A percentile compares a stretch with the other conserved stretches of the same genome.
phyloP scores from a whole-genome alignment of 2,888 invertebrate species.

The Beris morrisii region DNA sequence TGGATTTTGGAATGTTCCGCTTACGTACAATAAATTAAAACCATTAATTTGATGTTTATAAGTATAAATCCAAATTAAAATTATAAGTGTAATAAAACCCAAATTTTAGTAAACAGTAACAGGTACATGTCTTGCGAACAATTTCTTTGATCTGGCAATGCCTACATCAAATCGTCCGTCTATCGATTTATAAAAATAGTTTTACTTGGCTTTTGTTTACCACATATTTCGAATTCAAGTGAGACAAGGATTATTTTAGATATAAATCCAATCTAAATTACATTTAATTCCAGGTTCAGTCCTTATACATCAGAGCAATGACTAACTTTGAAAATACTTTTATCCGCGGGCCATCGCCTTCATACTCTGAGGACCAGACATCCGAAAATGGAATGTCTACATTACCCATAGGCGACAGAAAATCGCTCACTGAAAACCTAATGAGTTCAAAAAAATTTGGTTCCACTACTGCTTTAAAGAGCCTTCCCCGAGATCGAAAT shows the following conservation, averaged over 20 bases:
- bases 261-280: neutral
- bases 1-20: no score
- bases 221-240: no score
- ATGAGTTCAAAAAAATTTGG: conserved; percentile 1
- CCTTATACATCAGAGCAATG: conserved; percentile 41
- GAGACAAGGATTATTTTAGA: no score
- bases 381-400: conserved; percentile 50
- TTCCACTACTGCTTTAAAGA: conserved; percentile 10
- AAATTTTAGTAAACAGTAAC: no score
- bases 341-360: conserved; percentile 52
- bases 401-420: conserved; percentile 37
- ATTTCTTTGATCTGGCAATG: conserved; percentile 23
- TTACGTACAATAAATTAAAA: no score
- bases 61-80: no score
- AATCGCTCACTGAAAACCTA: conserved; percentile 2
- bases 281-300: neutral
- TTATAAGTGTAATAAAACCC: no score
- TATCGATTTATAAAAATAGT: conserved; percentile 27
- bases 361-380: conserved; percentile 51
- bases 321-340: conserved; percentile 53
- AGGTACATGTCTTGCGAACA: no score
- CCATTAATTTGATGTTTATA: no score
- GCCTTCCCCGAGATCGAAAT: conserved; percentile 44
- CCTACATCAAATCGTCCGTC: conserved; percentile 32
- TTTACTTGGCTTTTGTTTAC: conserved; percentile 22